Conservation (phyloP, 2,797 vertebrate genomes). For the Cirrhinus mrigala region DNA sequence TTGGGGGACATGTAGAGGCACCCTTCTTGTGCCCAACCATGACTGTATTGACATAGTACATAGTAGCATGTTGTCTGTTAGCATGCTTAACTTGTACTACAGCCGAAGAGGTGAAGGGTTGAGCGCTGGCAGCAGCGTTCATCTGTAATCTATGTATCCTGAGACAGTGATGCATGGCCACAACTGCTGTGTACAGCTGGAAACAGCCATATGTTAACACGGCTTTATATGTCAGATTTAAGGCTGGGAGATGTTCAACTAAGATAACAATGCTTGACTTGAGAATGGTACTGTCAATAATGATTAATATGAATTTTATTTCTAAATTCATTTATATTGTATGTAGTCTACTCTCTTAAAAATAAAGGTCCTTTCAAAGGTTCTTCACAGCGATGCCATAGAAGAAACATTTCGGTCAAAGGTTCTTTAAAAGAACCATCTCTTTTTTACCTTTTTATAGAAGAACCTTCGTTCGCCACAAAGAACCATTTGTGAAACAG, state of each 20-base stretch:
- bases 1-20: constrained; percentile 26
- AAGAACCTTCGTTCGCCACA: no score
- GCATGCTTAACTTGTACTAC: constrained; percentile 28
- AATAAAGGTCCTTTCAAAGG: no score
- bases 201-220: constrained; percentile 56
- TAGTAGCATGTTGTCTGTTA: constrained; percentile 49
- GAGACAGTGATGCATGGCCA: constrained; percentile 40
- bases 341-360: background rate
- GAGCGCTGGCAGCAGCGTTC: constrained; percentile 4
- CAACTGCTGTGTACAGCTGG: constrained; percentile 63
- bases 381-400: no score
- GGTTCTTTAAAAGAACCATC: no score
- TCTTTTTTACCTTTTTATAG: no score
- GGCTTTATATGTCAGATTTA: constrained; percentile 45
- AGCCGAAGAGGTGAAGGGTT: constrained; percentile 29
- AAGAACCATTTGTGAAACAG: no score
- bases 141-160: constrained; percentile 44
- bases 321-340: constrained; percentile 6
- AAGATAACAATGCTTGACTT: constrained; percentile 56
- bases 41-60: constrained; percentile 53
- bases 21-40: constrained; percentile 11
- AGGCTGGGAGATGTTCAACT: constrained; percentile 60
- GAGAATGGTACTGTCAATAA: constrained; percentile 59
- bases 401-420: no score
- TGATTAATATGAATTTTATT: constrained; percentile 43